Base-by-base conservation (phyloP, 2,797 vertebrate genomes). In the Atherinosoma microstoma region DNA sequence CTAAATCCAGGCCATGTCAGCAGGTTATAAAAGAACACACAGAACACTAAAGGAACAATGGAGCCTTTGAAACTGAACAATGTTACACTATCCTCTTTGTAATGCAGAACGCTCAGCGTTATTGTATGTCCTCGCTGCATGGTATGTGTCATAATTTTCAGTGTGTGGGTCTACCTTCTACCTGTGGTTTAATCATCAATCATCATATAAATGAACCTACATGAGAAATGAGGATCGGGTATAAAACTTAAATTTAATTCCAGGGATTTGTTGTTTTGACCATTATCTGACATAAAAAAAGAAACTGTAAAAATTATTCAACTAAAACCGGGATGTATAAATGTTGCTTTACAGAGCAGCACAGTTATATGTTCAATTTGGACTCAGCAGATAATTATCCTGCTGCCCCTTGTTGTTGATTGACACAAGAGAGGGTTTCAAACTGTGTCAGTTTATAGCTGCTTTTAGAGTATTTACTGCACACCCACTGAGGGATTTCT, bases 21-120 rank as follows among this genome's bases (percentile, higher is more conserved):
- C 71, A 34, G 70, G 69, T 77, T 70, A 71, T 66, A 66, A 42
- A 58, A 9, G 24, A 54, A n/a, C 30, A n/a, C 30, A 47, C 11
- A 47, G 57, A 40, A 32, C 59, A 51, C 22, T 57, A 47, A 71
- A 42, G 58, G 80, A 79, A 84, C 73, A 84, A 73, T 67, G 51
- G 45, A 62, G 59, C 54, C 61, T 74, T 73, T 82, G 40, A 64
- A 74, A 57, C 11, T 16, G 49, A 60, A 72, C 27, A 63, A 56
- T 24, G 38, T 58, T 20, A 42, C 36, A 49, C 75, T 72, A 18
- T 64, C 40, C 58, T 81, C 38, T 70, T 9, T 54, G 42, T 57
- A 35, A 68, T 60, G 49, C 38, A 58, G 64, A 63, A 56, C 54
- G 57, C 47, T 61, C 32, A 58, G n/a, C 67, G 8, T 24, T 30